A percentile compares a stretch with the other conserved stretches of the same genome.
Conservation (phyloP, 2,888 invertebrate genomes). For the Neoascia interrupta region DNA sequence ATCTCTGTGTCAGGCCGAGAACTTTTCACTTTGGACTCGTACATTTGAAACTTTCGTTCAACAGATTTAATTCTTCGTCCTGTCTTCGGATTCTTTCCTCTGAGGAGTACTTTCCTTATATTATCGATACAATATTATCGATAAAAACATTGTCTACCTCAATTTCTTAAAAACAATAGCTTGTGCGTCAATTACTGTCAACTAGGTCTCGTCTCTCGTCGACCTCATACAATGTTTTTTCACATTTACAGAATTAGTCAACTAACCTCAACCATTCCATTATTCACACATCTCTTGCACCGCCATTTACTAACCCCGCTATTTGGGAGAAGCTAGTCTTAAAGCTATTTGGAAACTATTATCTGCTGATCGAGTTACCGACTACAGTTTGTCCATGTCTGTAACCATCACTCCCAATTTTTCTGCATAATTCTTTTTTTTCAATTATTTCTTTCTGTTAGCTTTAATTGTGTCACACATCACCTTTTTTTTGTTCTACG, state of each 20-base stretch:
- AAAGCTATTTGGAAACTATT: constrained; percentile 30
- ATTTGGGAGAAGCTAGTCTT: constrained; percentile 26
- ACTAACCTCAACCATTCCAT: neutral
- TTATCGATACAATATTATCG: no score
- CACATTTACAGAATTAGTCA: neutral
- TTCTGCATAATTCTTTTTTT: constrained; percentile 25
- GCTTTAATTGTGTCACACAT: constrained; percentile 51
- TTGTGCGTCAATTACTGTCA: no score
- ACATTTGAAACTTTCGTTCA: no score
- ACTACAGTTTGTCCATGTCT: constrained; percentile 19
- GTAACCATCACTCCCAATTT: constrained; percentile 25
- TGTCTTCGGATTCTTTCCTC: no score
- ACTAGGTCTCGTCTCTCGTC: no score
- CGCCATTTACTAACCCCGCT: constrained; percentile 32
- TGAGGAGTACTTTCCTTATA: no score
- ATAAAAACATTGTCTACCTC: no score
- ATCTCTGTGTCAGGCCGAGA: no score
- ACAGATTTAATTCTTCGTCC: no score
- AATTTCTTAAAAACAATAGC: no score
- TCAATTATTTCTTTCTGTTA: constrained; percentile 44
- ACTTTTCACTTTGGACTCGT: no score
- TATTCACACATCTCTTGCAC: constrained; percentile 26
- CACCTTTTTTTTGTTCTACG: constrained; percentile 9
- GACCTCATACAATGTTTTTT: no score
- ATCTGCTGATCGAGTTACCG: constrained; percentile 23